Percentiles rank a stretch among this genome's conserved stretches.
These are phyloP conservation scores for Puntigrus tetrazona DNA, from an alignment of 2,113 vertebrate genomes.

Conservation along the genomic window DNA sequence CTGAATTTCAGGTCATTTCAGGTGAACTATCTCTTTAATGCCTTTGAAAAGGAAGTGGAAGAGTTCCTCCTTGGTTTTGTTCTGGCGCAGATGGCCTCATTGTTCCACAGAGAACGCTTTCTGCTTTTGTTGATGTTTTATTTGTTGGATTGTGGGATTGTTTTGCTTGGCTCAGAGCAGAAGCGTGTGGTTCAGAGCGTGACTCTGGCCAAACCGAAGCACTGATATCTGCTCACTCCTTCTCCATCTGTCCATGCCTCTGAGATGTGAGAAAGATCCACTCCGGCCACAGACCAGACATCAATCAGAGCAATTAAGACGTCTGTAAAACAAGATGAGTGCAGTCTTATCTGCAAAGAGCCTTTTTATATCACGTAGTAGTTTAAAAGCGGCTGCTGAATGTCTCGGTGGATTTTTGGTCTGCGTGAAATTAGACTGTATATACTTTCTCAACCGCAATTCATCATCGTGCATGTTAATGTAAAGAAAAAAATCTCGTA, in stretches of 20 bases:
- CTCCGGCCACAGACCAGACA: neutral
- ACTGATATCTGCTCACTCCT: neutral
- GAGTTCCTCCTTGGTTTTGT: neutral
- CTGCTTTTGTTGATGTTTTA: neutral
- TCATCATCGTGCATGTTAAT: neutral
- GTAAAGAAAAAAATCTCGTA: neutral
- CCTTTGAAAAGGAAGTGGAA: neutral
- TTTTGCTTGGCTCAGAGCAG: neutral
- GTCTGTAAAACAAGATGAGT: neutral
- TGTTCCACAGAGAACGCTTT: neutral
- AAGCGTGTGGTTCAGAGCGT: constrained; percentile 21
- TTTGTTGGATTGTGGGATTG: neutral
- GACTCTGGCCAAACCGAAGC: neutral
- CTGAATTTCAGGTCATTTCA: neutral
- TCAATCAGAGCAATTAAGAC: constrained; percentile 2
- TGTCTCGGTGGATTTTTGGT: neutral
- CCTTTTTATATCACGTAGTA: neutral
- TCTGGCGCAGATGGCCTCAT: neutral
- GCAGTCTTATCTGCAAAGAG: neutral
- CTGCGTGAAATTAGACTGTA: neutral
- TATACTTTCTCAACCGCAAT: neutral
- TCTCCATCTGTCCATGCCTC: constrained; percentile 27
- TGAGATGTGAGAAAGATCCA: neutral
- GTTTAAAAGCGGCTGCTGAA: neutral
- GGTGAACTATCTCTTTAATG: neutral